These are phyloP conservation scores for Meloidogyne hapla DNA, from an alignment of 1,140 invertebrate species.

Conservation along the genomic window DNA sequence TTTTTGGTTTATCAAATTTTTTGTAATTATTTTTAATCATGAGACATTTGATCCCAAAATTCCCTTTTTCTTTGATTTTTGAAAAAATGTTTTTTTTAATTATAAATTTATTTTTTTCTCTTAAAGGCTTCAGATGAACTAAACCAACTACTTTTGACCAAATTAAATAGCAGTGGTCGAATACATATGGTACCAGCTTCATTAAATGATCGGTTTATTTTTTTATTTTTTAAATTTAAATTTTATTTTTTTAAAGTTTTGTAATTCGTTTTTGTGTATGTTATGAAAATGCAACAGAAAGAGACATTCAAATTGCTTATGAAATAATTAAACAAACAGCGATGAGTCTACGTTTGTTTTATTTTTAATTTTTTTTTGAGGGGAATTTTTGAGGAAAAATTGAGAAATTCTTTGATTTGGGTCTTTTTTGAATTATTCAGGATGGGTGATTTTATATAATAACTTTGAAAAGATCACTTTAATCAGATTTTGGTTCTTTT, in stretches of 20 bases:
- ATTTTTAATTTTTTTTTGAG: not conserved
- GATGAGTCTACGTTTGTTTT: constrained; percentile 31
- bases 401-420: no score
- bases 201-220: constrained; percentile 46
- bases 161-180: constrained; percentile 86
- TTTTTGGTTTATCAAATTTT: no score
- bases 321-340: constrained; percentile 61
- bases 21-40: no score
- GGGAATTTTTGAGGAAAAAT: not conserved
- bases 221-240: not conserved
- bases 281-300: constrained; percentile 76
- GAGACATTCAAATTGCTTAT: constrained; percentile 58
- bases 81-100: constrained; percentile 67
- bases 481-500: no score
- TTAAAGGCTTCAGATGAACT: constrained; percentile 76
- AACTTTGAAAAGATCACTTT: no score
- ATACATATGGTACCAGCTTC: constrained; percentile 60
- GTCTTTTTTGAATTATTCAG: no score
- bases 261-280: constrained; percentile 90
- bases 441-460: no score
- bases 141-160: constrained; percentile 87
- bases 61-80: no score
- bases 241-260: constrained; percentile 29
- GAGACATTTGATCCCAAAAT: no score
- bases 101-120: constrained; percentile 61